phyloP scores from a whole-genome alignment of 2,888 invertebrate genomes.

The Eristalinus aeneus region DNA sequence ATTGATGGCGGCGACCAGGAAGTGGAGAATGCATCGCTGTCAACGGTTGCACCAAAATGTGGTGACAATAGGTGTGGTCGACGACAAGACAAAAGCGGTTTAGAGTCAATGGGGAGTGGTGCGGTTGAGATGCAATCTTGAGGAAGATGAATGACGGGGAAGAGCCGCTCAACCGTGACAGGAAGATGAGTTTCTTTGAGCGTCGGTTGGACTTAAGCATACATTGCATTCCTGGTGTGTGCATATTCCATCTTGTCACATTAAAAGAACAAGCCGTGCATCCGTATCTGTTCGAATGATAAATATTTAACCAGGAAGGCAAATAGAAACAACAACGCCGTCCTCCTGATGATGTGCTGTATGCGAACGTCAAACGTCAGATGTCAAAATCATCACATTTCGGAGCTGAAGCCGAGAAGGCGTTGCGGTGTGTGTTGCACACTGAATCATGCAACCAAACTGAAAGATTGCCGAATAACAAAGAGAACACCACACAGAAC shows the following conservation, averaged over 20 bases:
- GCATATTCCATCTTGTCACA: neutral
- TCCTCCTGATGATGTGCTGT: neutral
- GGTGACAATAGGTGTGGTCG: neutral
- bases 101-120: neutral
- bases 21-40: neutral
- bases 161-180: no score
- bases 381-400: slow-evolving; percentile 36
- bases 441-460: neutral
- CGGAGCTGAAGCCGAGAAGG: neutral
- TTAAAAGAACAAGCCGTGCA: neutral
- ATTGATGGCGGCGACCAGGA: neutral
- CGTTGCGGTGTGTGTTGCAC: neutral
- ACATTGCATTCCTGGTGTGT: neutral
- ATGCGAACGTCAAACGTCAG: slow-evolving; percentile 21
- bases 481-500: slow-evolving; percentile 23
- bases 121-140: slow-evolving; percentile 48
- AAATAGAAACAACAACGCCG: slow-evolving; percentile 17
- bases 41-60: neutral
- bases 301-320: slow-evolving; percentile 41
- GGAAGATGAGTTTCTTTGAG: no score
- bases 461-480: neutral
- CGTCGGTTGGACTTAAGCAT: no score
- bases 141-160: neutral
- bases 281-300: slow-evolving; percentile 20
- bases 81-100: neutral